Base-by-base conservation (phyloP, 2,797 vertebrate genomes). In the Characodon lateralis region DNA sequence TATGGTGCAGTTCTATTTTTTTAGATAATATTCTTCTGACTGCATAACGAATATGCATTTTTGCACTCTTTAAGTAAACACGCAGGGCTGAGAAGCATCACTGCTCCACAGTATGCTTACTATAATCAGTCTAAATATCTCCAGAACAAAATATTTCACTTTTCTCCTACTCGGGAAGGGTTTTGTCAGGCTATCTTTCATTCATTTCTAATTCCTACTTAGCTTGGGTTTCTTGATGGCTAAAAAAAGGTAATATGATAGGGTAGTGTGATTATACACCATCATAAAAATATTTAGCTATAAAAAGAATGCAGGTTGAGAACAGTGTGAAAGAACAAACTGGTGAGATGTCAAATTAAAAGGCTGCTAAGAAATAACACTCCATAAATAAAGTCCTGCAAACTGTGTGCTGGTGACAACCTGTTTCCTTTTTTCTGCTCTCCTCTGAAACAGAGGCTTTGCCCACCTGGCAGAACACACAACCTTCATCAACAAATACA, bases 381-480 rank as follows among this genome's bases (percentile, higher is more conserved):
- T 35, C 9, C 12, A 53, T 46, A 66, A 41, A 66, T 43, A 69
- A 66, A 82, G 79, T 61, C 73, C 76, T 65, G 68, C 56, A 79
- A 58, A 73, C 41, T 1, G 41, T 72, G 6, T 51, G 69, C 78
- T 26, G 6, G 51, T n/a, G 39, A 73, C 28, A 63, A 9, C 16
- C 4, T 0, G 12, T 56, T 61, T 31, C 55, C 6, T 20, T 71
- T 56, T 56, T 46, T 1, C 56, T 63, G 73, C 56, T 68, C 72
- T 69, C 6, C 10, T 41, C 20, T 71, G 72, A 85, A 24, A 74
- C 43, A 76, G 86, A 85, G 78, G 78, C 82, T 83, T 35, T 46
- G 35, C 51, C 72, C 43, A 75, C 56, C 77, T 61, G 39, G 51
- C 66, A 16, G 26, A 31, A n/a, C 24, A 63, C 59, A 14, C 28